Base-by-base conservation (phyloP, 2,797 vertebrate species). In the Siniperca obscura region DNA sequence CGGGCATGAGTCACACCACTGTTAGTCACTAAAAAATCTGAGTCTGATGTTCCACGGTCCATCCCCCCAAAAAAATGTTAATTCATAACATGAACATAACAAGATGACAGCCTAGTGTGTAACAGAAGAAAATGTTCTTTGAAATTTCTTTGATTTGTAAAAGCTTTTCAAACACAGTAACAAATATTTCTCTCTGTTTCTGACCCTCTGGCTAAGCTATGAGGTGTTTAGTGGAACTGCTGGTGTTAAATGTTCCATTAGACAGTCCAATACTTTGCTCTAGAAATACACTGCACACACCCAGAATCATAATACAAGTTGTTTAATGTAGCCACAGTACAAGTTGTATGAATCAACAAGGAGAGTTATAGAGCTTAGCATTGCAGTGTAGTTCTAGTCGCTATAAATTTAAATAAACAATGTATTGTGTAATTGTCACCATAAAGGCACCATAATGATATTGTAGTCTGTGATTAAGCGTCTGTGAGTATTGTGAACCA, bases 1-100 rank as follows among this genome's bases (percentile, higher is more conserved):
- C 30, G 14, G 57, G 76, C 68, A 91, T 94, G 92, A 94, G 76
- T 94, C 93, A 94, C 74, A 36, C 36, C 48, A 61, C 86, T 76
- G 81, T 90, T 79, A 90, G 83, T 90, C 90, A 89, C 62, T 52
- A 44, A 77, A 86, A 80, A 61, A 34, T 80, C 76, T 89, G 84
- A 89, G 87, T 50, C 74, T 12, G 14, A 84, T 91, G 82, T 93
- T 94, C 89, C 90, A 90, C 42, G 36, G 62, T 85, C 70, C 75
- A 59, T 81, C 53, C 74, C 72, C 81, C 30, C 30, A 3, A 85
- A 84, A 84, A 82, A 82, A 44, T 0, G 3, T 53, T 70, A 55
- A 84, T 84, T 84, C 79, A 83, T 61, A 67, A 60, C 44, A 82
- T 71, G 27, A 66, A 78, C 69, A 84, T 25, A 72, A 72, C 48